These are phyloP conservation scores for Scyliorhinus canicula DNA, from an alignment of 2,797 vertebrate genomes.

Conservation along the genomic window DNA sequence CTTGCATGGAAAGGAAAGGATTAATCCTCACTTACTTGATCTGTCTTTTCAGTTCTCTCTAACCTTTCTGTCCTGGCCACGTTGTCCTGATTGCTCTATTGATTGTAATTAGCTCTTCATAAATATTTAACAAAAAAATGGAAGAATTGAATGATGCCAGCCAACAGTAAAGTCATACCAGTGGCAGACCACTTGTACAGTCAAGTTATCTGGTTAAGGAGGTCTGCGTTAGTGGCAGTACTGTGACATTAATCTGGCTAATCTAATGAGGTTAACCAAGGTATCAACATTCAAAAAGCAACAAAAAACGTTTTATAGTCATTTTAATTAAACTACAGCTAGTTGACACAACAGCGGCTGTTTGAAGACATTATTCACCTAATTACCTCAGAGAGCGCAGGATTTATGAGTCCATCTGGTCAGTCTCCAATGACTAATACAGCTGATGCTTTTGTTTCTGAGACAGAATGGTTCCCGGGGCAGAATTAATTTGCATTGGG, in stretches of 20 bases:
- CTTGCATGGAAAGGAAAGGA: background rate
- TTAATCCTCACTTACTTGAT: background rate
- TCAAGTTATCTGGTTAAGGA: background rate
- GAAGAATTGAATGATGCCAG: background rate
- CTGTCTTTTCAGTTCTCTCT: background rate
- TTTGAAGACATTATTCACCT: background rate
- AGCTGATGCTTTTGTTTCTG: background rate
- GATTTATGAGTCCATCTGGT: background rate
- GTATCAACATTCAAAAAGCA: background rate
- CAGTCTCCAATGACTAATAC: background rate
- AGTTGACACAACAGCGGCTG: background rate
- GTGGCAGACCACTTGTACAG: background rate
- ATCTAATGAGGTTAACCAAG: background rate
- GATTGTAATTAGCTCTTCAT: background rate
- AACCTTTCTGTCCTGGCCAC: background rate
- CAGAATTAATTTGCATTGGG: background rate
- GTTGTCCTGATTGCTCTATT: background rate
- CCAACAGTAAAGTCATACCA: background rate
- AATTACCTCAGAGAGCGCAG: background rate
- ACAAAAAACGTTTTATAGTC: background rate
- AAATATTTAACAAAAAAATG: background rate
- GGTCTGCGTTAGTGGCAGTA: background rate
- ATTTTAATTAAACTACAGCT: constrained; percentile 29
- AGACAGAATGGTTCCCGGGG: background rate
- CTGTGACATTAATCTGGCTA: background rate